These are phyloP conservation scores for Melanotaenia trifasciata DNA, from an alignment of 2,797 vertebrate species.

Conservation along the genomic window DNA sequence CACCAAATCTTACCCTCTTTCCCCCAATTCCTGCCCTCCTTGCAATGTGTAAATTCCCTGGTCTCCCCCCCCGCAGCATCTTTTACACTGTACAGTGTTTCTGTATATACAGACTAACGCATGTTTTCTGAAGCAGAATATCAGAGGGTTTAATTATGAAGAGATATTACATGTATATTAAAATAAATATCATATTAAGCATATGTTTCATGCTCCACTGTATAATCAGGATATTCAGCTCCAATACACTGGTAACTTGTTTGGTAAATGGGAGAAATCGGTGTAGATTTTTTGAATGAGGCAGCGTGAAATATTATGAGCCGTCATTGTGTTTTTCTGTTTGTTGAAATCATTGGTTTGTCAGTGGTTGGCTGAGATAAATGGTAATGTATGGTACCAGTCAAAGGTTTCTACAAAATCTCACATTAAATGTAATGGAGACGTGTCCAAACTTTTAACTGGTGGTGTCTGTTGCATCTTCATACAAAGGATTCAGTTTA, in stretches of 20 bases:
- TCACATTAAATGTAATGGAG: background rate
- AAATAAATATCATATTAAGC: constrained; percentile 57
- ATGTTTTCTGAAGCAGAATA: constrained; percentile 78
- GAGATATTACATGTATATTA: constrained; percentile 64
- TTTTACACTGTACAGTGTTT: constrained; percentile 72
- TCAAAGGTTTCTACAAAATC: background rate
- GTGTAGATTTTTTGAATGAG: constrained; percentile 16
- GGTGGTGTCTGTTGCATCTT: constrained; percentile 21
- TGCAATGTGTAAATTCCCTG: constrained; percentile 12
- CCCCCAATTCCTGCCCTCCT: background rate
- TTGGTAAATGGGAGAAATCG: constrained; percentile 23
- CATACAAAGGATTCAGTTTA: constrained; percentile 28
- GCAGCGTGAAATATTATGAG: constrained; percentile 15
- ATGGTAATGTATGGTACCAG: background rate
- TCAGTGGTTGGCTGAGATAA: background rate
- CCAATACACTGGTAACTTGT: constrained; percentile 47
- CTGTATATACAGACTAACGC: constrained; percentile 80
- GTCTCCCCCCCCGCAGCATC: constrained; percentile 33
- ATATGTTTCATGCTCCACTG: constrained; percentile 50
- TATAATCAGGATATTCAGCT: constrained; percentile 47
- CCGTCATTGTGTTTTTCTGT: constrained; percentile 9
- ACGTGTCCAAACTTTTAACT: background rate
- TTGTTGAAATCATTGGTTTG: background rate
- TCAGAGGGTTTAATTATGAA: constrained; percentile 75
- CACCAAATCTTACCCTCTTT: background rate